These are phyloP conservation scores for Phyllotreta cruciferae DNA, from an alignment of 2,888 invertebrate species.

Conservation along the genomic window DNA sequence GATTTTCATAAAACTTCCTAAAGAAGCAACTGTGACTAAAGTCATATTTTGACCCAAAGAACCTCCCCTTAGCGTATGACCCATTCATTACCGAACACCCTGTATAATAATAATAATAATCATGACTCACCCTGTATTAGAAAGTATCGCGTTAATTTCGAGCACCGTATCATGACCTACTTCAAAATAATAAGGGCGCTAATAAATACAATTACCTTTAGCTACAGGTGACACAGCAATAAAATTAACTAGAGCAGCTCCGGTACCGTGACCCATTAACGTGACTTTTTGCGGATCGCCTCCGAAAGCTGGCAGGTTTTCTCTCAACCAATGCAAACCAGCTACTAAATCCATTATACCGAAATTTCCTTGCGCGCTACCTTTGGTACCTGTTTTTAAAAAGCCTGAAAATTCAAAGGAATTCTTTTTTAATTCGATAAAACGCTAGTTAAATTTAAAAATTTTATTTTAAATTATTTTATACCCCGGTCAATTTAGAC, in stretches of 20 bases:
- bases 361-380: conserved; percentile 89
- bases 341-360: conserved; percentile 93
- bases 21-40: too few species aligned
- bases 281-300: conserved; percentile 94
- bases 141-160: too few species aligned
- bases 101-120: too few species aligned
- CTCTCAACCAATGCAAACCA: conserved; percentile 95
- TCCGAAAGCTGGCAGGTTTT: conserved; percentile 93
- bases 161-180: too few species aligned
- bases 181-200: background rate
- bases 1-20: too few species aligned
- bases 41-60: too few species aligned
- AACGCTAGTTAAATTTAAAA: background rate
- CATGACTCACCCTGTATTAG: too few species aligned
- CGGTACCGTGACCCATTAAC: conserved; percentile 94
- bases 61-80: too few species aligned
- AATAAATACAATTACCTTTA: conserved; percentile 73
- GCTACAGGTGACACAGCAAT: conserved; percentile 95
- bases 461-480: too few species aligned
- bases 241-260: conserved; percentile 95
- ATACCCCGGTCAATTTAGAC: too few species aligned
- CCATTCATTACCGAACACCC: too few species aligned
- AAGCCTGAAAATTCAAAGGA: conserved; percentile 69
- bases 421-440: background rate
- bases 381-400: conserved; percentile 87